A percentile compares a stretch with the other conserved stretches of the same genome.
These are phyloP conservation scores for Aporophyla lueneburgensis DNA, from an alignment of 2,888 invertebrate genomes.

Conservation along the genomic window DNA sequence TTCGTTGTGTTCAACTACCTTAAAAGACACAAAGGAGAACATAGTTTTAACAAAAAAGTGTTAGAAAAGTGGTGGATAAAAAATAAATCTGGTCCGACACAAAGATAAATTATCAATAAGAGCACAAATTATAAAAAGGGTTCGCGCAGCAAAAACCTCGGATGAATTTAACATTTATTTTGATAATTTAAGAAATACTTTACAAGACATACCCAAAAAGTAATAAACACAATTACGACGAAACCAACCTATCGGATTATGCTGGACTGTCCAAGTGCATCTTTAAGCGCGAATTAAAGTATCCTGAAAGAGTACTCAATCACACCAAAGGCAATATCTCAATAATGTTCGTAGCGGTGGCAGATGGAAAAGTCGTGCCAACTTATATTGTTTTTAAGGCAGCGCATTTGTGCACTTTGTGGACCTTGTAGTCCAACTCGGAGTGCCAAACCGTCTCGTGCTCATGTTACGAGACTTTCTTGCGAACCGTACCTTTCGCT, in stretches of 20 bases:
- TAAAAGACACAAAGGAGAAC: slow-evolving; percentile 38
- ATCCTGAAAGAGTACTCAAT: too few species aligned
- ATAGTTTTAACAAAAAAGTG: slow-evolving; percentile 34
- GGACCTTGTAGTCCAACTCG: too few species aligned
- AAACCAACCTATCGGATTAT: slow-evolving; percentile 57
- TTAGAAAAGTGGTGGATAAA: slow-evolving; percentile 16
- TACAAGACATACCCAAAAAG: slow-evolving; percentile 37
- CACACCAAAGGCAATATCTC: too few species aligned
- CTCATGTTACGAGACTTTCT: too few species aligned
- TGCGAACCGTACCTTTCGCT: too few species aligned
- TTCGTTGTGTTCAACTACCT: slow-evolving; percentile 48
- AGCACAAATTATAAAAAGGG: slow-evolving; percentile 49
- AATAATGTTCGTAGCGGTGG: too few species aligned
- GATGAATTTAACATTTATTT: slow-evolving; percentile 33
- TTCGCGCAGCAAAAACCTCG: slow-evolving; percentile 41
- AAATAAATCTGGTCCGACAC: neutral
- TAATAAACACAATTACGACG: slow-evolving; percentile 32
- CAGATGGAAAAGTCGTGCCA: too few species aligned
- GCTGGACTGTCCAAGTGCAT: neutral
- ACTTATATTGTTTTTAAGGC: too few species aligned
- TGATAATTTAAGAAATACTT: slow-evolving; percentile 23
- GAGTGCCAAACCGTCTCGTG: too few species aligned
- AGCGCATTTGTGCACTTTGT: too few species aligned
- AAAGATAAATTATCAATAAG: slow-evolving; percentile 39
- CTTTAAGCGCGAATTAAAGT: too few species aligned